phyloP scores from a whole-genome alignment of 2,888 invertebrate genomes.

The Parnassius orleans region DNA sequence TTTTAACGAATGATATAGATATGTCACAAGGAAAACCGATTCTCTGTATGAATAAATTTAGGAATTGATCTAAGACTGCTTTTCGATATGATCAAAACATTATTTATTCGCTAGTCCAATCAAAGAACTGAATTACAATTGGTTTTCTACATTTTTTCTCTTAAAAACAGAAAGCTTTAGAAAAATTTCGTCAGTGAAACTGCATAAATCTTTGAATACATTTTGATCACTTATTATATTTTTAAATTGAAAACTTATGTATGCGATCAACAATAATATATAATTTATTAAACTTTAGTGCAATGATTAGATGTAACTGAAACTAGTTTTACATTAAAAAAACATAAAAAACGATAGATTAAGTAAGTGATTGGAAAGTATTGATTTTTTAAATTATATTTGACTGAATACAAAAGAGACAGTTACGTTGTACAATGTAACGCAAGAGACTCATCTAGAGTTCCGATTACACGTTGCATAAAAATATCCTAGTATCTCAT shows the following conservation, averaged over 20 bases:
- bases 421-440: constrained; percentile 66
- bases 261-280: constrained; percentile 67
- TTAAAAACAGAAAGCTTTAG: constrained; percentile 15
- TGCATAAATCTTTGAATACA: constrained; percentile 39
- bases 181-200: constrained; percentile 42
- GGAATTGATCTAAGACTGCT: constrained; percentile 79
- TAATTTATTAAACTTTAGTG: constrained; percentile 80
- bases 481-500: constrained; percentile 66
- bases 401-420: constrained; percentile 68
- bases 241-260: constrained; percentile 39
- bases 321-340: constrained; percentile 60
- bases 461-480: constrained; percentile 60
- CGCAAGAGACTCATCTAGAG: constrained; percentile 57
- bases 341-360: constrained; percentile 66
- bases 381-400: constrained; percentile 68
- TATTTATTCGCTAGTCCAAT: constrained; percentile 42
- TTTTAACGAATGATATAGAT: constrained; percentile 41
- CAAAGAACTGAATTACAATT: constrained; percentile 3
- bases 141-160: constrained; percentile 47
- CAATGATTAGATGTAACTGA: constrained; percentile 78
- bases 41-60: constrained; percentile 47
- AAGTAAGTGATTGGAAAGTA: constrained; percentile 61
- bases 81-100: constrained; percentile 57
- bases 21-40: constrained; percentile 22
- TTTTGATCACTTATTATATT: constrained; percentile 42